A percentile compares a stretch with the other conserved stretches of the same genome.
These are phyloP conservation scores for Phaethon lepturus DNA, from an alignment of 2,113 vertebrate species.

Conservation along the genomic window DNA sequence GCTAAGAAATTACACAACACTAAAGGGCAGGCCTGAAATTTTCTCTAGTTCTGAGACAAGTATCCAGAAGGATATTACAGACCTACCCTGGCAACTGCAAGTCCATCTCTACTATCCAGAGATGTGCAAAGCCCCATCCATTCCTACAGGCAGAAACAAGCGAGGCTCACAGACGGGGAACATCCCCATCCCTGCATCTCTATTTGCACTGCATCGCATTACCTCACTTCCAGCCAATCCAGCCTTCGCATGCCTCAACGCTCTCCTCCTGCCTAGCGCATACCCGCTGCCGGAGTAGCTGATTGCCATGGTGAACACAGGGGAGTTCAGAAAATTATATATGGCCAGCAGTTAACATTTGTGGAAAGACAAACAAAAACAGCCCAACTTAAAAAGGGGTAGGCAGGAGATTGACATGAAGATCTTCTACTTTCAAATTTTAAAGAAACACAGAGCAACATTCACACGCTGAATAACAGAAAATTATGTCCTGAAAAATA, in stretches of 20 bases:
- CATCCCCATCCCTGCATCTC: neutral
- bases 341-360: neutral
- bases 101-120: neutral
- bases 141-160: neutral
- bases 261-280: neutral
- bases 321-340: neutral
- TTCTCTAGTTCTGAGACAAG: neutral
- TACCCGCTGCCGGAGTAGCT: neutral
- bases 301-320: neutral
- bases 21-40: neutral
- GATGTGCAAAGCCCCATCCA: neutral
- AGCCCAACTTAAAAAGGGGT: neutral
- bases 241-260: neutral
- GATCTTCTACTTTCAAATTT: neutral
- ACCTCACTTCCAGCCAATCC: conserved; percentile 76
- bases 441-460: neutral
- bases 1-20: neutral
- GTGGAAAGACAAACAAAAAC: neutral
- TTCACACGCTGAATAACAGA: neutral
- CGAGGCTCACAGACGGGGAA: neutral
- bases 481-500: neutral
- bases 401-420: neutral
- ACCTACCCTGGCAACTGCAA: neutral
- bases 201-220: conserved; percentile 59
- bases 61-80: neutral